Evolutionary conservation across 2,888 invertebrate genomes (phyloP), one percentile per base, ranked within the genome.

Genomic region (Copidosoma aretas): DNA sequence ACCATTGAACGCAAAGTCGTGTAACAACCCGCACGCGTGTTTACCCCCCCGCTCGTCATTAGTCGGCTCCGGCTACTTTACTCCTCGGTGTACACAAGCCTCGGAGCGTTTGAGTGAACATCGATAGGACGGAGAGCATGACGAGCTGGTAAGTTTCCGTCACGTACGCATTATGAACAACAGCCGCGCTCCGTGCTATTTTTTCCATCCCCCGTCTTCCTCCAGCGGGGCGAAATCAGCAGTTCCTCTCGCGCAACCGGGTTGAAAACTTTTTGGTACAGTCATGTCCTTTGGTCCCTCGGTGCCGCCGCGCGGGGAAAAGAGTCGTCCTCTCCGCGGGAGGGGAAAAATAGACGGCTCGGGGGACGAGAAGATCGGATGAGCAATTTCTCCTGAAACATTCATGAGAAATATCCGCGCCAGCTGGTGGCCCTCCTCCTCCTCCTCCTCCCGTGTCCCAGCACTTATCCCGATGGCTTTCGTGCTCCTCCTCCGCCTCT

Each of bases 371-470:
- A n/a, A n/a, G n/a, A 80, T 81, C 81, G 81, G 81, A 82, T 80
- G 79, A 78, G 81, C 82, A 80, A 82, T 82, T 82, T 82, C 80
- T 79, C 81, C 82, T 81, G 81, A 80, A 82, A 81, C 81, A 82
- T 82, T 81, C 81, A 82, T 82, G 82, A 82, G 81, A 81, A 82
- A 82, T 81, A 81, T 82, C 79, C 80, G 76, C 74, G 60, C 73
- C 62, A 32, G 74, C 74, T 73, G 74, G 74, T 75, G 75, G 73
- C 76, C 68, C 75, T 76, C 32, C 32, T 32, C 32, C 32, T 32
- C n/a, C n/a, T n/a, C n/a, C n/a, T n/a, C n/a, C n/a, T 32, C 32
- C 32, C 32, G 32, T 32, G 32, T 32, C 32, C 32, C 8, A 5
- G 77, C 77, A 78, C 78, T 78, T 77, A 78, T 78, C 78, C 77